Base-by-base conservation (phyloP, 2,797 vertebrate genomes). In the Hypotaenidia okinawae region DNA sequence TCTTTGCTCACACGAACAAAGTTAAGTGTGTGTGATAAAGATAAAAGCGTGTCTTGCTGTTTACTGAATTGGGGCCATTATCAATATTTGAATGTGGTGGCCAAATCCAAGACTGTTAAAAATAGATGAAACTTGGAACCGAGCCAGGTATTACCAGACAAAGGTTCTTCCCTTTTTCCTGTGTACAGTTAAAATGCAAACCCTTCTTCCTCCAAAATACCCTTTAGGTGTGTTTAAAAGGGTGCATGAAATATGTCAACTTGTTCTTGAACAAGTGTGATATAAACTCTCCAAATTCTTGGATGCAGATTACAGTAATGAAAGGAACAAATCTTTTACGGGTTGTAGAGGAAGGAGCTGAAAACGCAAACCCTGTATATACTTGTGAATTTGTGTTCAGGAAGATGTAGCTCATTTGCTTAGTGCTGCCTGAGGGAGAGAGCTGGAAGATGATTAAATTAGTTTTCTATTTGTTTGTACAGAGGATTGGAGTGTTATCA, bases 1-100 rank as follows among this genome's bases (percentile, higher is more conserved):
- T 93, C 89, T 93, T 93, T 61, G 52, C 61, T 94, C n/a, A 32
- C 35, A 81, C 80, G 73, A 93, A 52, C 80, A 73, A 84, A 94
- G 93, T 94, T 84, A 84, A 94, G 69, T 23, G 1, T 43, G 13
- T 63, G 47, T 73, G 94, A 88, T 95, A 94, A 86, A 78, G 93
- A 88, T 94, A 81, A 91, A 84, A 82, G 32, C 3, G 3, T 2
- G 1, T 16, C 28, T 52, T 95, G 57, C 57, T 67, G 35, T 76
- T 96, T 76, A 57, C 45, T 57, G 69, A 63, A 78, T 54, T 63
- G n/a, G 30, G 43, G 76, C 33, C 23, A 5, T 45, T 73, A 52
- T 78, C 35, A 47, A 18, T 92, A 76, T 68, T 90, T 88, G 79
- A 88, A 76, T 1, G 5, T 27, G 19, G 21, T 82, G 79, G 47